Evolutionary conservation across 2,113 vertebrate species (phyloP).

Genomic region (Promerops cafer): DNA sequence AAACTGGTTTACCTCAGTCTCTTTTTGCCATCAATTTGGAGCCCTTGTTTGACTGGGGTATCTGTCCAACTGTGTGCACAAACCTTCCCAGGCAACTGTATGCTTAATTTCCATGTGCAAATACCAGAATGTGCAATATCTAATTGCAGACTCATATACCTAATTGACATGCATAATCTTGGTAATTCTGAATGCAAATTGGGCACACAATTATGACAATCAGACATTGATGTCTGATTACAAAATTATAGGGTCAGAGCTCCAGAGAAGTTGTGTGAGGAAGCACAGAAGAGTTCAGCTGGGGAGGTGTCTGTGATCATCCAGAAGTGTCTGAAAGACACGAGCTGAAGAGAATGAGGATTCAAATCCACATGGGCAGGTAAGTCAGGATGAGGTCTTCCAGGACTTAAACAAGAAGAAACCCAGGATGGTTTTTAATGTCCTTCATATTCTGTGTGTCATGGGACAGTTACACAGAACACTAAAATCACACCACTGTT

Average conservation of each 20-base stretch:
- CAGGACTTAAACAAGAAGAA: neutral
- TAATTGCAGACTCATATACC: slow-evolving; percentile 22
- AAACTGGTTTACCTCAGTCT: neutral
- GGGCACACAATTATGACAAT: slow-evolving; percentile 46
- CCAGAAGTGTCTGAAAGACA: neutral
- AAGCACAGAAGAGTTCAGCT: neutral
- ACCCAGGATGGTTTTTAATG: neutral
- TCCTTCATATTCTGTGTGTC: neutral
- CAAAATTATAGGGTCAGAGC: slow-evolving; percentile 35
- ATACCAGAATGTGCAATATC: neutral
- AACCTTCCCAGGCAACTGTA: neutral
- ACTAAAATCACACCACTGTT: neutral
- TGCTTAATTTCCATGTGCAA: neutral
- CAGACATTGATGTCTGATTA: slow-evolving; percentile 40
- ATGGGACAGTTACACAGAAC: neutral
- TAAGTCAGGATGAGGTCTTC: neutral
- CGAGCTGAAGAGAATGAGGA: neutral
- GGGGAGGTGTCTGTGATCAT: neutral
- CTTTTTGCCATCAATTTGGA: neutral
- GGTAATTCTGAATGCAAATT: slow-evolving; percentile 32
- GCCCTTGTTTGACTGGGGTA: neutral
- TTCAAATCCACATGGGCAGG: neutral
- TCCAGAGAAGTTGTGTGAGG: neutral
- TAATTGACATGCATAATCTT: slow-evolving; percentile 31
- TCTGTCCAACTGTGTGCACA: neutral